Evolutionary conservation across 2,113 vertebrate species (phyloP).

Genomic region (Oreochromis spilurus): DNA sequence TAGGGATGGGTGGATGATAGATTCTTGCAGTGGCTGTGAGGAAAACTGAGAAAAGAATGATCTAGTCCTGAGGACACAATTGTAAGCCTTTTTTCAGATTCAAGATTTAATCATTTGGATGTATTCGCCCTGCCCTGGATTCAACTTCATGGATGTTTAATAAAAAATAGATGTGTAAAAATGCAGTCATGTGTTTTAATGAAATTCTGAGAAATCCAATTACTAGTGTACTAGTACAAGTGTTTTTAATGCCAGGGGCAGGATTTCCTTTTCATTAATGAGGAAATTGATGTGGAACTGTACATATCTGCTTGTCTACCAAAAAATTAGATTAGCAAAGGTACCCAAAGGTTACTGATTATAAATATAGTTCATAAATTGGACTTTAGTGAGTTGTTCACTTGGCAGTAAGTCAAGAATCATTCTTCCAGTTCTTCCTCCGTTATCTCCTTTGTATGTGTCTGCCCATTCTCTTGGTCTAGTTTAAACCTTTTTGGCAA

Average conservation of each 20-base stretch:
- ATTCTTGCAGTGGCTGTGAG: background rate
- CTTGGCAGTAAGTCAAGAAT: background rate
- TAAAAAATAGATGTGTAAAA: background rate
- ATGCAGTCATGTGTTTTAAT: background rate
- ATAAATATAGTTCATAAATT: background rate
- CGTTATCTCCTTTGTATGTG: background rate
- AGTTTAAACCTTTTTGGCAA: background rate
- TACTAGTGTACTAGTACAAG: background rate
- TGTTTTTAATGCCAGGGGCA: background rate
- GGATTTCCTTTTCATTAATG: background rate
- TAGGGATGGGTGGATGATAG: slow-evolving; percentile 8
- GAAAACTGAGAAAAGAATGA: background rate
- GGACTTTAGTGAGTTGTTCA: background rate
- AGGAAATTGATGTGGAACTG: background rate
- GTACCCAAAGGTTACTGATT: background rate
- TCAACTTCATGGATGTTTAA: background rate
- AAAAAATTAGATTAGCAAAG: background rate
- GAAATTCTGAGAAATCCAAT: background rate
- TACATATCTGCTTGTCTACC: background rate
- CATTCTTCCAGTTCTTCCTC: background rate
- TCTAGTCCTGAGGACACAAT: background rate
- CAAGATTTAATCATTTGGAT: background rate
- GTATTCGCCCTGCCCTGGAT: background rate
- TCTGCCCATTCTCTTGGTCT: background rate
- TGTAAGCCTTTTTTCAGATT: background rate